A percentile compares a stretch with the other conserved stretches of the same genome.
phyloP scores from a whole-genome alignment of 2,888 invertebrate species.

The Mythimna ferrago region DNA sequence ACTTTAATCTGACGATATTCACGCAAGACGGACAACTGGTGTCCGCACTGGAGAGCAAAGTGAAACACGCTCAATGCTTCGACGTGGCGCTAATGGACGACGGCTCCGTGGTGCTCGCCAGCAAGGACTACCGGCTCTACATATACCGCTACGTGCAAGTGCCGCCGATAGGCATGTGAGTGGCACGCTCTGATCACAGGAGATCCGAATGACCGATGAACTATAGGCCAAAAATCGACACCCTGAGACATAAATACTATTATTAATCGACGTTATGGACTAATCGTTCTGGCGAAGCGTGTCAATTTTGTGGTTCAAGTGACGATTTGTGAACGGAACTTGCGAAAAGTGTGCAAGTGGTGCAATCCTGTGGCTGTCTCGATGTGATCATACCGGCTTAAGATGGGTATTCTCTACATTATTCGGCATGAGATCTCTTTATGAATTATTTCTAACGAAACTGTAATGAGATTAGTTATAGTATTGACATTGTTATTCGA shows the following conservation, averaged over 20 bases:
- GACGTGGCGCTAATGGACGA: conserved; percentile 99
- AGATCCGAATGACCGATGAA: conserved; percentile 87
- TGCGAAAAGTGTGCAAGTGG: conserved; percentile 83
- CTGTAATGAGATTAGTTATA: conserved; percentile 90
- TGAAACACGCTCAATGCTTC: conserved; percentile 99
- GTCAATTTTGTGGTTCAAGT: conserved; percentile 86
- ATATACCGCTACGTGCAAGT: conserved; percentile 99
- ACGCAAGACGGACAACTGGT: conserved; percentile 99
- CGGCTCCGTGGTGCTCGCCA: conserved; percentile 99
- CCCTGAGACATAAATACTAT: conserved; percentile 74
- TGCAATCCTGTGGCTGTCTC: conserved; percentile 83
- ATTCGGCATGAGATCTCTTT: conserved; percentile 86
- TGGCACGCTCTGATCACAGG: conserved; percentile 82
- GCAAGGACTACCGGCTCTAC: conserved; percentile 99
- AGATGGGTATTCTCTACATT: conserved; percentile 80
- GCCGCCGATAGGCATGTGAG: conserved; percentile 95
- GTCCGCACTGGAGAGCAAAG: conserved; percentile 99
- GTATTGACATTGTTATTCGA: conserved; percentile 91
- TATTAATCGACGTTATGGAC: conserved; percentile 69
- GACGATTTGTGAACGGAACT: conserved; percentile 77
- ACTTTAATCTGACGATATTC: conserved; percentile 99
- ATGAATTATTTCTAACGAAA: conserved; percentile 88
- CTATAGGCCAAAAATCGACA: conserved; percentile 83
- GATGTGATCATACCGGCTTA: conserved; percentile 84
- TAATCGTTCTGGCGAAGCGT: conserved; percentile 76